phyloP scores from a whole-genome alignment of 2,797 vertebrate genomes.

The Gadopsis bispinosus region DNA sequence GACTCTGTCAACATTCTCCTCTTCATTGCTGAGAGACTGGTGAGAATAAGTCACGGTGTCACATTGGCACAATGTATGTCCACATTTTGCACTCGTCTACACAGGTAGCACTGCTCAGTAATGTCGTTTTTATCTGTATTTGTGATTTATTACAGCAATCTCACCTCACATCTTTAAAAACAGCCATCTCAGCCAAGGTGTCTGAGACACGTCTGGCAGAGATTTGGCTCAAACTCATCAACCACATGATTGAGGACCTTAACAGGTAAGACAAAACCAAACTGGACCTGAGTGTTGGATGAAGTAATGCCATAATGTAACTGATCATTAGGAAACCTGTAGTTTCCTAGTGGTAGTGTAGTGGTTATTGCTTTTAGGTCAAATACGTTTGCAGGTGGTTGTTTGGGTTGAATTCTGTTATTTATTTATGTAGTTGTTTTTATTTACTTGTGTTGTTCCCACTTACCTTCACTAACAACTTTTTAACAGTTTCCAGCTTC shows the following conservation, averaged over 20 bases:
- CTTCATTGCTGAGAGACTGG: slow-evolving; percentile 88
- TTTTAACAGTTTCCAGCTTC: slow-evolving; percentile 84
- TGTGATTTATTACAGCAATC: slow-evolving; percentile 69
- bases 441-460: not conserved
- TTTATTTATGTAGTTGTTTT: not conserved
- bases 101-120: not conserved
- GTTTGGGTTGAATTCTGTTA: slow-evolving; percentile 4
- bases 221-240: slow-evolving; percentile 90
- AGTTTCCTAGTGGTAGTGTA: too few relatives aligned
- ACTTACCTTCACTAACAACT: not conserved
- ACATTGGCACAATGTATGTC: not conserved
- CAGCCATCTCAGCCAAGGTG: slow-evolving; percentile 88
- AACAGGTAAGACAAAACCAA: slow-evolving; percentile 81
- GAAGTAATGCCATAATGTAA: slow-evolving; percentile 3
- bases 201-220: slow-evolving; percentile 85
- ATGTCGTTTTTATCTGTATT: slow-evolving; percentile 18
- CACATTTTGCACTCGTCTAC: slow-evolving; percentile 6
- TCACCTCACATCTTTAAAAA: slow-evolving; percentile 85
- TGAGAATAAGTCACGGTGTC: slow-evolving; percentile 68
- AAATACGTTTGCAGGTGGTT: not conserved
- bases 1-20: slow-evolving; percentile 91
- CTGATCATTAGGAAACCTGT: not conserved
- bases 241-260: slow-evolving; percentile 90
- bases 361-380: slow-evolving; percentile 2
- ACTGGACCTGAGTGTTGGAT: not conserved